These are phyloP conservation scores for Tragelaphus scriptus DNA, from an alignment of 2,113 vertebrate genomes.

Conservation along the genomic window DNA sequence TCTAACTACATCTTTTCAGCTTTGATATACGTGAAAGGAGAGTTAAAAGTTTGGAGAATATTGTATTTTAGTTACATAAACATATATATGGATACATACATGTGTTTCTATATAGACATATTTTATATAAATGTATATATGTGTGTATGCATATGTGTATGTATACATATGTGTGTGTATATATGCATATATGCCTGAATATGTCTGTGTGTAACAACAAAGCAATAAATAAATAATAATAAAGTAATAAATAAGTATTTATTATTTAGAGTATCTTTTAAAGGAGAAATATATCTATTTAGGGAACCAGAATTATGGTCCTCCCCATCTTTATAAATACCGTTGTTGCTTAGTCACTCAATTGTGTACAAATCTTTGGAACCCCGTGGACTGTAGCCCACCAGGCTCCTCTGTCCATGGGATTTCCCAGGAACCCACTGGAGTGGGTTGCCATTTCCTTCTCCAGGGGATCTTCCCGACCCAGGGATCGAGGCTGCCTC, in stretches of 20 bases:
- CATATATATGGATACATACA: background rate
- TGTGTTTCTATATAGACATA: background rate
- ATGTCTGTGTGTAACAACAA: background rate
- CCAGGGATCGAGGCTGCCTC: too few species aligned
- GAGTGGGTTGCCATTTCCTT: background rate
- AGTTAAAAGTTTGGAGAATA: background rate
- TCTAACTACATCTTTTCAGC: background rate
- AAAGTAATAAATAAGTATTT: background rate
- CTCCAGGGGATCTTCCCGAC: background rate
- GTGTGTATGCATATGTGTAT: background rate
- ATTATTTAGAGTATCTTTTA: background rate
- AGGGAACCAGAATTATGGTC: background rate
- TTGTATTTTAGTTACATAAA: background rate
- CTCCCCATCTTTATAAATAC: background rate
- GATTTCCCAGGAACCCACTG: background rate
- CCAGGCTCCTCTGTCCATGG: background rate
- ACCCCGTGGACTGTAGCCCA: fast-evolving
- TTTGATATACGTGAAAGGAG: background rate
- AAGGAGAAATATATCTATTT: background rate
- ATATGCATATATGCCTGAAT: background rate
- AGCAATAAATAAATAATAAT: background rate
- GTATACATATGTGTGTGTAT: background rate
- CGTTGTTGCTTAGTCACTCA: background rate
- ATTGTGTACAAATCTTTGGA: background rate
- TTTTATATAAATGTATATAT: background rate